These are phyloP conservation scores for Cartodere bifasciata DNA, from an alignment of 2,888 invertebrate genomes.

Conservation along the genomic window DNA sequence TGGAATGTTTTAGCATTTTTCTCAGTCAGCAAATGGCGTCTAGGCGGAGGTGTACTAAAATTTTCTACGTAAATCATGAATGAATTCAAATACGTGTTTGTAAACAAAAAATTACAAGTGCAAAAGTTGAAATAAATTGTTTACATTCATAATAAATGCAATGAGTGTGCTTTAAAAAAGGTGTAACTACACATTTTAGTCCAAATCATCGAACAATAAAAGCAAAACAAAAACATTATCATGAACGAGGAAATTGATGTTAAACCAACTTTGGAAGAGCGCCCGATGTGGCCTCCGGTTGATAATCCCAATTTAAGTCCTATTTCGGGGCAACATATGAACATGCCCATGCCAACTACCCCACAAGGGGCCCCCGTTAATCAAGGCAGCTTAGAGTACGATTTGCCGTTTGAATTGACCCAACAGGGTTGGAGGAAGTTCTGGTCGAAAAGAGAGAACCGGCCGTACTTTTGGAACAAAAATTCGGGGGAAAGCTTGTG, in stretches of 20 bases:
- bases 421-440: slow-evolving; percentile 90
- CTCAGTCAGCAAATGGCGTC: slow-evolving; percentile 39
- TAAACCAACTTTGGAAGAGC: slow-evolving; percentile 26
- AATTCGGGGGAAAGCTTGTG: slow-evolving; percentile 91
- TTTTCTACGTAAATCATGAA: slow-evolving; percentile 32
- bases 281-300: slow-evolving; percentile 30
- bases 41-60: slow-evolving; percentile 33
- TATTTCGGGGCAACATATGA: slow-evolving; percentile 26
- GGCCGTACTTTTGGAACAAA: slow-evolving; percentile 96
- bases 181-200: slow-evolving; percentile 13
- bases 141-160: neutral
- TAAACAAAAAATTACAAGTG: slow-evolving; percentile 11
- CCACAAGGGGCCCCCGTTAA: slow-evolving; percentile 44
- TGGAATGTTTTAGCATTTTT: slow-evolving; percentile 26
- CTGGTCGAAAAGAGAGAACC: slow-evolving; percentile 91
- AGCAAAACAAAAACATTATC: slow-evolving; percentile 19
- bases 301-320: slow-evolving; percentile 26
- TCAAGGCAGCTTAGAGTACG: slow-evolving; percentile 32
- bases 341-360: slow-evolving; percentile 45
- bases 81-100: slow-evolving; percentile 27
- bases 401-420: slow-evolving; percentile 51
- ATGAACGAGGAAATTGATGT: slow-evolving; percentile 34
- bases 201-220: slow-evolving; percentile 20
- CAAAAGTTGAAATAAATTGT: slow-evolving; percentile 7
- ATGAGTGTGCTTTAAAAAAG: slow-evolving; percentile 6